Conservation (phyloP, 2,888 invertebrate species). For the Microplitis deprimator region DNA sequence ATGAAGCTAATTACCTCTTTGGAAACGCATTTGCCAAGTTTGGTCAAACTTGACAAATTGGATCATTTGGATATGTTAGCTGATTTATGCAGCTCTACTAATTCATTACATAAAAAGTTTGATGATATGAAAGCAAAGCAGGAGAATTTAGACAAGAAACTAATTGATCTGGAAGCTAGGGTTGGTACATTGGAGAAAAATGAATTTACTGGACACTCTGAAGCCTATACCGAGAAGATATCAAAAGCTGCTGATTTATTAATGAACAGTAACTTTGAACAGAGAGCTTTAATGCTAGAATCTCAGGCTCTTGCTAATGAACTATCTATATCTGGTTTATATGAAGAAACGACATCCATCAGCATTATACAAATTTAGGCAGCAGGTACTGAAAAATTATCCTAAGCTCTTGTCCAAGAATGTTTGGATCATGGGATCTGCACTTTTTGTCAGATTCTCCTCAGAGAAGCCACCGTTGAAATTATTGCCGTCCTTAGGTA, state of each 20-base stretch:
- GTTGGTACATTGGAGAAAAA: background rate
- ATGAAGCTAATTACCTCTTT: no score
- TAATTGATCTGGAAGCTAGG: background rate
- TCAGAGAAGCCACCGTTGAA: background rate
- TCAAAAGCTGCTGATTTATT: no score
- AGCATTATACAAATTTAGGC: background rate
- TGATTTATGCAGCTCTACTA: background rate
- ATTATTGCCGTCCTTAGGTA: background rate
- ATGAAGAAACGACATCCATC: background rate
- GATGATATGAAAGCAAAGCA: background rate
- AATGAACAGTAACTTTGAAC: background rate
- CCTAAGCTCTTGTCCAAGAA: background rate
- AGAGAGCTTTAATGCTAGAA: background rate
- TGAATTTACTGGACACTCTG: background rate
- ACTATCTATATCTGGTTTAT: background rate
- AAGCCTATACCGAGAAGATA: no score
- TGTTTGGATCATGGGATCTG: slow-evolving; percentile 7
- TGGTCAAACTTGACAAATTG: background rate
- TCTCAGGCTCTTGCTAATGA: background rate
- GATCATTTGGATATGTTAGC: background rate
- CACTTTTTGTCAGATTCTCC: background rate
- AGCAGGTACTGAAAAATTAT: background rate
- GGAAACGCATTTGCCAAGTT: background rate
- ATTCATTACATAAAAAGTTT: background rate
- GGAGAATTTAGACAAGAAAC: background rate